Evolutionary conservation across 35 echinoderm and acorn worm species (phyloP), one percentile per base, ranked within the genome.

Genomic region (Amphiura filiformis): DNA sequence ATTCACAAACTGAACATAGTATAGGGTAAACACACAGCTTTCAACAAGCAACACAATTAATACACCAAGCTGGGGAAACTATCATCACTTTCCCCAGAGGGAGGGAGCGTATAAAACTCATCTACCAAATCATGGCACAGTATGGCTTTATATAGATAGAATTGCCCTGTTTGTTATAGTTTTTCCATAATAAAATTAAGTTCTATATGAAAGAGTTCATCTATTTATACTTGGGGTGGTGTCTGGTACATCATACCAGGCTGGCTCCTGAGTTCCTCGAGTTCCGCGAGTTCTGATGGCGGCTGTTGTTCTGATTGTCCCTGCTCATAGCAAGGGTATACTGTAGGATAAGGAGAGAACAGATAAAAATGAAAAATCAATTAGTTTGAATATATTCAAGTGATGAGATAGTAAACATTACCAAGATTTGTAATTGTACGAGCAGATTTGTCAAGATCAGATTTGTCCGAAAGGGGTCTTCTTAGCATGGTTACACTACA

Each of bases 321-420:
- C 88, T 38, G 28, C 88, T 90, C 88, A 90, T 90, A 65, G 88
- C 88, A 36, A 90, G 64, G 70, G 88, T 90, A 84, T 90, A 90
- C 88, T 90, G 81, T n/a, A n/a, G n/a, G n/a, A n/a, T n/a, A 41
- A 65, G 57, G 75, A 42, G 30, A 22, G 40, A 82, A 41, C 23
- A 82, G 39, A 18, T 23, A 30, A 82, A 42, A 37, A 78, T 78
- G 32, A 23, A 70, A 57, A 11, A 52, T 52, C 44, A 52, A 52
- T 11, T 20, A 52, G 44, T 52, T 52, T 7, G 20, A 11, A 11
- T 11, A 52, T 52, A 52, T 11, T 20, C 7, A 20, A 52, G 20
- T 20, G 20, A 7, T 52, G 7, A 20, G 20, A 20, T 7, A 52
- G 20, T 11, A 7, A 52, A 52, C 20, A 11, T 52, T 7, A 20